Evolutionary conservation across 2,113 vertebrate species (phyloP).

Genomic region (Fregetta grallaria): DNA sequence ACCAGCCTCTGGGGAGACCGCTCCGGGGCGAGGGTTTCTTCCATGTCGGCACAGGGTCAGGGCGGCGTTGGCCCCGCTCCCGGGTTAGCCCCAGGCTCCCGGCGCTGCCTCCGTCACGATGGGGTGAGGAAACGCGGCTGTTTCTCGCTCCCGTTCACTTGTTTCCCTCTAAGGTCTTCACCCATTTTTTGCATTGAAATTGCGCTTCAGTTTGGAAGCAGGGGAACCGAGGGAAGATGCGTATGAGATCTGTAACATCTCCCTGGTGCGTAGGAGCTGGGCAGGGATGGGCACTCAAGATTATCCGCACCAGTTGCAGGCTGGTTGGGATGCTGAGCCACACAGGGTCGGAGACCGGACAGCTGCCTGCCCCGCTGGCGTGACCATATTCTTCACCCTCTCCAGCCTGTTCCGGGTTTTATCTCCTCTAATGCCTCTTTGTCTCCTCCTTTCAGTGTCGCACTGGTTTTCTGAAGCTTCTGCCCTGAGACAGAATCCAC

Average conservation of each 20-base stretch:
- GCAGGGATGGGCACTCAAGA: fast-evolving
- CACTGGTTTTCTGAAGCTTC: neutral
- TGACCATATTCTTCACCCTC: neutral
- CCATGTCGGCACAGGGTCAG: fast-evolving
- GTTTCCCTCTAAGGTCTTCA: fast-evolving
- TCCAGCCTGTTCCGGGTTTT: neutral
- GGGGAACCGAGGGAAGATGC: fast-evolving
- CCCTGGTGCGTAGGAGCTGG: fast-evolving
- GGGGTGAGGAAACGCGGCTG: fast-evolving
- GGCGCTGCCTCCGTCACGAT: fast-evolving
- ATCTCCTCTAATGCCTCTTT: neutral
- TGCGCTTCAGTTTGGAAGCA: fast-evolving
- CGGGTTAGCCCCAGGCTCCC: neutral
- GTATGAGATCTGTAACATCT: fast-evolving
- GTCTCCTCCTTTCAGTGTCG: neutral
- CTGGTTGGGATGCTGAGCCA: neutral
- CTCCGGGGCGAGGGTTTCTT: neutral
- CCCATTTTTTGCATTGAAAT: fast-evolving
- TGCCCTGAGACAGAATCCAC: neutral
- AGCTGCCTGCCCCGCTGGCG: fast-evolving
- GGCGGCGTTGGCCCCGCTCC: fast-evolving
- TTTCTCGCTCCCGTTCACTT: fast-evolving
- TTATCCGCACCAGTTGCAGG: fast-evolving
- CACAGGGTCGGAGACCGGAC: neutral
- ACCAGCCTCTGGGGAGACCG: neutral